phyloP scores from a whole-genome alignment of 2,888 invertebrate genomes.

The Diarsia dahlii region DNA sequence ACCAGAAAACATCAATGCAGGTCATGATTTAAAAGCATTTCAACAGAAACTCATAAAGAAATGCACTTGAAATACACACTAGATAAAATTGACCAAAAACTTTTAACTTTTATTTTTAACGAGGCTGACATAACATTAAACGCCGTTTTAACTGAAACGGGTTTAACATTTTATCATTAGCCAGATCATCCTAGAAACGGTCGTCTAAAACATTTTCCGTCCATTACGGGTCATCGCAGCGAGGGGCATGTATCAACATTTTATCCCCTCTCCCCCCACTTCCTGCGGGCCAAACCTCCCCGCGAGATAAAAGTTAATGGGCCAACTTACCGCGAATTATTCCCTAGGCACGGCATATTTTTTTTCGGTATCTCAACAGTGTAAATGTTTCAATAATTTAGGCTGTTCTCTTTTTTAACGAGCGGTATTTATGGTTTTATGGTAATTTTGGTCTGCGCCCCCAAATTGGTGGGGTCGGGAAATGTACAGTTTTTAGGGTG shows the following conservation, averaged over 20 bases:
- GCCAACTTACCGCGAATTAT: slow-evolving; percentile 86
- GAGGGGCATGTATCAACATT: slow-evolving; percentile 67
- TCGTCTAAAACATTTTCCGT: slow-evolving; percentile 56
- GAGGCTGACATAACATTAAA: slow-evolving; percentile 11
- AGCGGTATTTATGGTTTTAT: slow-evolving; percentile 70
- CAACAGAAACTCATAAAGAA: not conserved
- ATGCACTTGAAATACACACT: not conserved
- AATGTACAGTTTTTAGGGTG: slow-evolving; percentile 22
- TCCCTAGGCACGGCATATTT: slow-evolving; percentile 75
- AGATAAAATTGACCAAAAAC: not conserved
- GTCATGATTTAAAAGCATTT: not conserved
- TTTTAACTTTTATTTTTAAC: not conserved
- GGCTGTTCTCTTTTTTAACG: slow-evolving; percentile 68
- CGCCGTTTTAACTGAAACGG: not conserved
- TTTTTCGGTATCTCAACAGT: slow-evolving; percentile 71
- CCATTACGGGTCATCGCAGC: slow-evolving; percentile 67
- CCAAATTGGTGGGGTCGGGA: slow-evolving; percentile 34
- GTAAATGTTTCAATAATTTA: slow-evolving; percentile 77
- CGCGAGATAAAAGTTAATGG: slow-evolving; percentile 88
- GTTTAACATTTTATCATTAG: slow-evolving; percentile 12
- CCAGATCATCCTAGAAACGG: slow-evolving; percentile 22
- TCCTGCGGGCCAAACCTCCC: slow-evolving; percentile 65
- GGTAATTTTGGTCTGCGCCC: slow-evolving; percentile 63
- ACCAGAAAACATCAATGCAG: not conserved
- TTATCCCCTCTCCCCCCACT: slow-evolving; percentile 60